Percentiles rank a stretch among this genome's conserved stretches.
Conservation (phyloP, 2,113 vertebrate genomes). For the Chionis minor region DNA sequence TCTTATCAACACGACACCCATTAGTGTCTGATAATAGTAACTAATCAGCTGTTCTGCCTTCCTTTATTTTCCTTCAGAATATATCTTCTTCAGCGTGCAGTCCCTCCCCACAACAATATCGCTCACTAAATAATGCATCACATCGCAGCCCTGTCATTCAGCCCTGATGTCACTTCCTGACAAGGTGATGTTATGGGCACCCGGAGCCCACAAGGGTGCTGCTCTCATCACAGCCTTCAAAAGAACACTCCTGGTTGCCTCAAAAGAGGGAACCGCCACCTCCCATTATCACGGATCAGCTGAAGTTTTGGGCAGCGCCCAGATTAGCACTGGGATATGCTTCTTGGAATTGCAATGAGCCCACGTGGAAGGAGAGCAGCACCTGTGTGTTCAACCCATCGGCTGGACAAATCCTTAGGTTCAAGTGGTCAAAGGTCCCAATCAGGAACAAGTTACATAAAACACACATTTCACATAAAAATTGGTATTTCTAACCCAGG, state of each 20-base stretch:
- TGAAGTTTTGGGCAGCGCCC: background rate
- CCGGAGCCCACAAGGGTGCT: background rate
- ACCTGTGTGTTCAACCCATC: background rate
- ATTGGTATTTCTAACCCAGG: background rate
- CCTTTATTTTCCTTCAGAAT: conserved; percentile 71
- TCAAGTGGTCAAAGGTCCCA: fast-evolving
- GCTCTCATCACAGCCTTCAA: background rate
- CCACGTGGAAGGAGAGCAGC: fast-evolving
- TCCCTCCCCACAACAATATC: conserved; percentile 4
- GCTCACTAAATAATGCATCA: conserved; percentile 42
- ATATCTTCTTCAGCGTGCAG: background rate
- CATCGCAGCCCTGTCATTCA: background rate
- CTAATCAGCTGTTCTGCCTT: conserved; percentile 78
- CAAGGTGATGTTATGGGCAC: background rate
- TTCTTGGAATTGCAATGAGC: background rate
- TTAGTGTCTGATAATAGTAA: conserved; percentile 79
- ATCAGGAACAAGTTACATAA: background rate
- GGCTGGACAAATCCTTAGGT: background rate
- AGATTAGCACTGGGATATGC: fast-evolving
- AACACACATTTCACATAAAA: background rate
- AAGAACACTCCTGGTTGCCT: background rate
- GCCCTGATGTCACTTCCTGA: conserved; percentile 62
- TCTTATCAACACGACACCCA: conserved; percentile 83
- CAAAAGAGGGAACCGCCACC: background rate
- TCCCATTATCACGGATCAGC: background rate